phyloP scores from a whole-genome alignment of 92 coral and sea anemone species.

The Zoanthus gigantus region DNA sequence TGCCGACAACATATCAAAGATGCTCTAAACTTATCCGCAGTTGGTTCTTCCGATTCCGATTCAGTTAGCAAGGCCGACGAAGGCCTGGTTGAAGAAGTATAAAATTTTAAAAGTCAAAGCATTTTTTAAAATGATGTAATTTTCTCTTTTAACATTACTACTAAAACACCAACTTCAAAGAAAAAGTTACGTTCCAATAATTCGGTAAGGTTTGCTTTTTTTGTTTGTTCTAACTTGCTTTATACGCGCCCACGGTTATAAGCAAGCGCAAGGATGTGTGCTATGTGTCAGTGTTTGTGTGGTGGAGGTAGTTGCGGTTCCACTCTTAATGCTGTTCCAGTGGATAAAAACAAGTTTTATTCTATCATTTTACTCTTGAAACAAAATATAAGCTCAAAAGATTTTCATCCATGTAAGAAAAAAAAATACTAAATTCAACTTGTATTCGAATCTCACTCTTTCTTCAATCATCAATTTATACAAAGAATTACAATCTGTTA shows the following conservation, averaged over 20 bases:
- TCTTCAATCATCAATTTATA: not conserved
- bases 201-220: not conserved
- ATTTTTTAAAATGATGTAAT: too few relatives aligned
- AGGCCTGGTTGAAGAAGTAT: too few relatives aligned
- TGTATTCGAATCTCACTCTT: not conserved
- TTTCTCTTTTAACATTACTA: too few relatives aligned
- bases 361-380: not conserved
- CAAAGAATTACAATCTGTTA: not conserved
- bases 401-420: not conserved
- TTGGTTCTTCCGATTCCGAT: too few relatives aligned
- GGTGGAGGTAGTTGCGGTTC: not conserved
- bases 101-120: too few relatives aligned
- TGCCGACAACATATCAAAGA: too few relatives aligned
- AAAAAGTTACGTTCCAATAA: not conserved
- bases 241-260: not conserved
- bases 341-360: not conserved
- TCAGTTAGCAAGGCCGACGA: too few relatives aligned
- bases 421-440: not conserved
- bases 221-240: not conserved
- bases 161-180: not conserved
- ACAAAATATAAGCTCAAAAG: not conserved
- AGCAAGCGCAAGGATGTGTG: not conserved
- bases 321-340: not conserved
- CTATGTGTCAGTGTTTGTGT: not conserved
- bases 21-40: too few relatives aligned